Conservation (phyloP, 2,113 vertebrate species). For the Alectura lathami region DNA sequence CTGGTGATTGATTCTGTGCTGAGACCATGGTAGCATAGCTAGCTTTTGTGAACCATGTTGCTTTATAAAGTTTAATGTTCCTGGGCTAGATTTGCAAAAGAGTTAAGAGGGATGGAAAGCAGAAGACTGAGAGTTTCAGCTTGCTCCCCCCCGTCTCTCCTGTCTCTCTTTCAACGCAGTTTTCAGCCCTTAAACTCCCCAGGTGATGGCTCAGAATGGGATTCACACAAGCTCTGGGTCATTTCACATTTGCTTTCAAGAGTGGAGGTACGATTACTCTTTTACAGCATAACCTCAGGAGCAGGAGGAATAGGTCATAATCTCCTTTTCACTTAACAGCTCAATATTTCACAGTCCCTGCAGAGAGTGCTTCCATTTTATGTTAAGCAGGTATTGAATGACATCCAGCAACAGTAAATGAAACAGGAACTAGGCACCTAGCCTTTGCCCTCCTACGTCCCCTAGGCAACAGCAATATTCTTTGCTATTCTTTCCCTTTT, state of each 20-base stretch:
- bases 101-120: not conserved
- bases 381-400: not conserved
- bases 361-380: not conserved
- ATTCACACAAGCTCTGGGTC: not conserved
- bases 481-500: not conserved
- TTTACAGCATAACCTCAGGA: not conserved
- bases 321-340: not conserved
- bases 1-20: not conserved
- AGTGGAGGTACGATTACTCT: not conserved
- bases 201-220: not conserved
- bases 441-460: not conserved
- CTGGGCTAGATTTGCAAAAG: not conserved
- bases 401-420: not conserved
- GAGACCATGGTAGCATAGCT: not conserved
- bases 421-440: not conserved
- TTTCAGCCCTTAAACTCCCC: not conserved
- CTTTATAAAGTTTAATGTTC: not conserved
- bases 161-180: not conserved
- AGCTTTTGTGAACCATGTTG: not conserved
- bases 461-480: not conserved
- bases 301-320: not conserved
- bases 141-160: fast-evolving
- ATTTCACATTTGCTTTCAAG: not conserved
- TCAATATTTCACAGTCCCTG: not conserved
- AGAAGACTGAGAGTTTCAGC: not conserved